Conservation (phyloP, 1,140 invertebrate genomes). For the Colletes latitarsis region DNA sequence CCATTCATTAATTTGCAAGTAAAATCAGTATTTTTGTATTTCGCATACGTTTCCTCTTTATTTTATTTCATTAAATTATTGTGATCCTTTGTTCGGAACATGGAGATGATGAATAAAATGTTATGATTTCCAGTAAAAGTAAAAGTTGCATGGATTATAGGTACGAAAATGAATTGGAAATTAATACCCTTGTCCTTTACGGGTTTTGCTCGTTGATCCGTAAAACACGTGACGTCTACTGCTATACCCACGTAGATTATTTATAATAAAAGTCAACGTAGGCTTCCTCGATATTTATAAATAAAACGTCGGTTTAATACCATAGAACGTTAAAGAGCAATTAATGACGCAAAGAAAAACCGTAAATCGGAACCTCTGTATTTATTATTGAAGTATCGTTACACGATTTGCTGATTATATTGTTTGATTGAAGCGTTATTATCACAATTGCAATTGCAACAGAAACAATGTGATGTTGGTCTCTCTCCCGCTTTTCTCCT, state of each 20-base stretch:
- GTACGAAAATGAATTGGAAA: background rate
- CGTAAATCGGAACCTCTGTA: background rate
- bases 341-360: background rate
- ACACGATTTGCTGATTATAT: too few species aligned
- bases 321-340: background rate
- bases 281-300: constrained; percentile 19
- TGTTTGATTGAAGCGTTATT: background rate
- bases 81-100: too few species aligned
- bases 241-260: background rate
- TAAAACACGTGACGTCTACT: background rate
- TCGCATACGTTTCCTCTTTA: background rate
- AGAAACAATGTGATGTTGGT: background rate
- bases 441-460: too few species aligned
- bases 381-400: background rate
- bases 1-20: too few species aligned
- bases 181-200: background rate
- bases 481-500: background rate
- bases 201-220: background rate
- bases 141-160: background rate
- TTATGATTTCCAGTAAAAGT: too few species aligned
- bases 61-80: too few species aligned
- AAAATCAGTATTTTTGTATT: too few species aligned
- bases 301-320: background rate
- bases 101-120: too few species aligned
- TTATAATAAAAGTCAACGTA: background rate